phyloP scores from a whole-genome alignment of 1,140 invertebrate species.

The Lepidurus couesii region DNA sequence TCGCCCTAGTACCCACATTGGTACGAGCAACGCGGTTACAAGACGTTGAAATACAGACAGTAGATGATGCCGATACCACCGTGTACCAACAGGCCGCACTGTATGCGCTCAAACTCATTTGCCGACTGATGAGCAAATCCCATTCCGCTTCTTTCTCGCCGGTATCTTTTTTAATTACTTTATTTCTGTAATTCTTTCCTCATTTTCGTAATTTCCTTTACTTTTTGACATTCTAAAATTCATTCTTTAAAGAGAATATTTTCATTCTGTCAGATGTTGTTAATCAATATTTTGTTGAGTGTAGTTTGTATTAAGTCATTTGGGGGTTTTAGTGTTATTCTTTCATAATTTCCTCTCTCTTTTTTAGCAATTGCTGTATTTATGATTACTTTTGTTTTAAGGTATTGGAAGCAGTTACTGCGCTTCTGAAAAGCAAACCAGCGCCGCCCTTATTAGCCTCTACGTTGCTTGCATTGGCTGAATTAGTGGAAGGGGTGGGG shows the following conservation, averaged over 20 bases:
- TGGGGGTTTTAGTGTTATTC: too few species aligned
- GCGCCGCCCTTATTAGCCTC: conserved; percentile 55
- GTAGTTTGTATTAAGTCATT: too few species aligned
- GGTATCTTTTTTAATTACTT: conserved; percentile 37
- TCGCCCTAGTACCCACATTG: conserved; percentile 58
- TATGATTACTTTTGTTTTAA: conserved; percentile 26
- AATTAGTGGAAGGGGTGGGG: conserved; percentile 48
- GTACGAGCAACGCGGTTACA: conserved; percentile 41
- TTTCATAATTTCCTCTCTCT: not conserved
- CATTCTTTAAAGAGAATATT: not conserved
- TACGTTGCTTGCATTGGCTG: conserved; percentile 70
- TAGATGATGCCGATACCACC: conserved; percentile 51
- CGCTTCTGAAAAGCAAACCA: conserved; percentile 42
- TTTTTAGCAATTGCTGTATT: not conserved
- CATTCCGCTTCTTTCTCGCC: conserved; percentile 32
- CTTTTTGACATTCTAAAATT: not conserved
- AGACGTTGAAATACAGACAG: conserved; percentile 37
- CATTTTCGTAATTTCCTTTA: not conserved
- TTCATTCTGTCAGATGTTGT: too few species aligned
- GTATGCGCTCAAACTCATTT: conserved; percentile 71
- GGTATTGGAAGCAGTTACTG: conserved; percentile 24
- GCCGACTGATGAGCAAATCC: conserved; percentile 46
- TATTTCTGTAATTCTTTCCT: not conserved
- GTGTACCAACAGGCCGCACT: conserved; percentile 72
- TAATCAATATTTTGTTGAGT: too few species aligned